Evolutionary conservation across 2,113 vertebrate genomes (phyloP).

Genomic region (Dolichotis patagonum): DNA sequence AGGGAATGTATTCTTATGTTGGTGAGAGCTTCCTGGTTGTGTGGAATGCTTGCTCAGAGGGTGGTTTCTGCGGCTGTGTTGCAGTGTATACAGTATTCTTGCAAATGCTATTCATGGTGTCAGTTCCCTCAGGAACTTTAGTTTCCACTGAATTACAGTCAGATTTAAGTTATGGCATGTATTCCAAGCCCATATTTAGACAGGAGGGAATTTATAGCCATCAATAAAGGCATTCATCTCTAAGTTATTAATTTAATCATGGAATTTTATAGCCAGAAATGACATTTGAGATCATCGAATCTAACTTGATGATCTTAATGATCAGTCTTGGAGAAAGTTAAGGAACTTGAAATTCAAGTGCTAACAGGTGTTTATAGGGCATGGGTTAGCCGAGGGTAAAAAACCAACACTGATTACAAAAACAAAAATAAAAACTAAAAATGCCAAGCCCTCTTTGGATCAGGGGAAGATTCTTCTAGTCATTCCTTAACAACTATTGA

Average conservation of each 20-base stretch:
- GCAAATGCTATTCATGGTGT: not conserved
- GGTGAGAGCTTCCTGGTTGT: not conserved
- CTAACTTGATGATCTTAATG: conserved; percentile 63
- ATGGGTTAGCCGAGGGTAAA: not conserved
- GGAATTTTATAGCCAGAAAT: conserved; percentile 59
- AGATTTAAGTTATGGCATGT: conserved; percentile 59
- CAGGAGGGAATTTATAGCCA: conserved; percentile 65
- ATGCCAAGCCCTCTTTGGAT: not conserved
- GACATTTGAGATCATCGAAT: conserved; percentile 65
- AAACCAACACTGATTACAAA: not conserved
- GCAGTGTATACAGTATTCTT: not conserved
- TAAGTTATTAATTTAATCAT: conserved; percentile 66
- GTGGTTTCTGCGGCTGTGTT: not conserved
- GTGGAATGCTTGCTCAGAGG: not conserved
- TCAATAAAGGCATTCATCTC: conserved; percentile 68
- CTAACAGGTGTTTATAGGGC: not conserved
- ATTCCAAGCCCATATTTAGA: conserved; percentile 7
- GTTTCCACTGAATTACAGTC: conserved; percentile 58
- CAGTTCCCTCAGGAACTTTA: conserved; percentile 45
- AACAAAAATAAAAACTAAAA: not conserved
- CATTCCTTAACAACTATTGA: not conserved
- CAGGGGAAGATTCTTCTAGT: not conserved
- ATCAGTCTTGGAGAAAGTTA: conserved; percentile 35
- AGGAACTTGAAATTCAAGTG: not conserved
- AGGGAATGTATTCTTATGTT: not conserved